Base-by-base conservation (phyloP, 2,888 invertebrate species). In the Syrista parreyssii region DNA sequence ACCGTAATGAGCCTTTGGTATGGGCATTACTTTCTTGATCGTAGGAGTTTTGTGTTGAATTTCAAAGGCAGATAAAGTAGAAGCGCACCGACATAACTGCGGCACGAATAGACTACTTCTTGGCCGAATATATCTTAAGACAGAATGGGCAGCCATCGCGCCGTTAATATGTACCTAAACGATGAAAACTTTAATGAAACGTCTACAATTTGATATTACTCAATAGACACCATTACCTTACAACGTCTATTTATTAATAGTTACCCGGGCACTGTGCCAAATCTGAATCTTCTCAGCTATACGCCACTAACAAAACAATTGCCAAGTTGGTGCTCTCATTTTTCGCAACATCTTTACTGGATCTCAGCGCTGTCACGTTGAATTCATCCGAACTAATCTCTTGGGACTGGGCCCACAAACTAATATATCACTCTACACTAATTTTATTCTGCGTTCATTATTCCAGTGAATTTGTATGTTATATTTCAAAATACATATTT, bases 1-100 rank as follows among this genome's bases (percentile, higher is more conserved):
- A 81, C 99, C 99, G 93, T 99, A 99, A 85, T 97, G 95, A 23
- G 97, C 97, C 87, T 94, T 93, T 11, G 96, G 95, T 85, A 96
- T 95, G 15, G 90, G 89, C 90, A 91, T 90, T 75, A 90, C 88
- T 86, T 90, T 92, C 86, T 93, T 93, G 76, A 93, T 93, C 73
- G 93, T 92, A 82, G 94, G 94, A 75, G 94, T 93, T 88, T 94
- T 94, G 85, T 94, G 94, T 88, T 94, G 94, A 81, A 94, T 90
- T 88, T 96, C 96, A 88, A 94, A 96, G 85, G 94, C 95, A 12
- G 95, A 95, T 83, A 95, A 88, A 32, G 93, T 92, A 11, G 93
- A 91, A 30, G 92, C 92, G 80, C 87, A 89, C 78, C 90, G 87
- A 74, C 90, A 86, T 31, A 89, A 83, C 78, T 89, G 90, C 12